A percentile compares a stretch with the other conserved stretches of the same genome.
These are phyloP conservation scores for Chiridota heheva DNA, from an alignment of 35 echinoderm and acorn worm genomes.

Conservation along the genomic window DNA sequence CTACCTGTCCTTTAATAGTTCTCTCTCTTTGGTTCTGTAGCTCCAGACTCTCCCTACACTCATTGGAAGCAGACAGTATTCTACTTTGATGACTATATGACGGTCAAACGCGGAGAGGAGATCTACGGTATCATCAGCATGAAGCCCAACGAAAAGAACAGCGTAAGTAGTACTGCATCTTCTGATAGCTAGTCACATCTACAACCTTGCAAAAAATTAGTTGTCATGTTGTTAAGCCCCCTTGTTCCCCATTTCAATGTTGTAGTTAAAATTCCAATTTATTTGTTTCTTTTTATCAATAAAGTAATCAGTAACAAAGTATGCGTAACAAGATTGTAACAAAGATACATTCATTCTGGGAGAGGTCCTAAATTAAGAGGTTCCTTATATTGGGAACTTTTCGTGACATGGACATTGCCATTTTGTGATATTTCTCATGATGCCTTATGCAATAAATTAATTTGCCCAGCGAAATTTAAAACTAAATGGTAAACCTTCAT, in stretches of 20 bases:
- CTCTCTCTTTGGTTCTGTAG: conserved; percentile 20
- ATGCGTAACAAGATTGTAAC: no score
- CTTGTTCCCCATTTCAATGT: neutral
- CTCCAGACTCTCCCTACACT: conserved; percentile 91
- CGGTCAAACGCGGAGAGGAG: conserved; percentile 90
- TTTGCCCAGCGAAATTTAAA: neutral
- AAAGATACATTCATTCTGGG: neutral
- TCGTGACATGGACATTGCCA: no score
- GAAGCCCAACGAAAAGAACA: conserved; percentile 96
- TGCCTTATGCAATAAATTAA: no score
- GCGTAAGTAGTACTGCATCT: conserved; percentile 49
- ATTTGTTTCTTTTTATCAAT: neutral
- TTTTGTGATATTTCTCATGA: no score
- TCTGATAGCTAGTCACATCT: neutral
- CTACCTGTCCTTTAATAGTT: neutral
- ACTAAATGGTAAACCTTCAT: no score
- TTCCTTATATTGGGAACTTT: no score
- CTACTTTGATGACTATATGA: conserved; percentile 93
- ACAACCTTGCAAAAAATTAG: neutral
- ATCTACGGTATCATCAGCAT: conserved; percentile 78
- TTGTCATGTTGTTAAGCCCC: no score
- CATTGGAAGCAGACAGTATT: conserved; percentile 98
- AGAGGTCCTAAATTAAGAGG: no score
- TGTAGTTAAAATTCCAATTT: neutral
- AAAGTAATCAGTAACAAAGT: no score